Conservation (phyloP, 2,797 vertebrate genomes). For the Sylvia borin region DNA sequence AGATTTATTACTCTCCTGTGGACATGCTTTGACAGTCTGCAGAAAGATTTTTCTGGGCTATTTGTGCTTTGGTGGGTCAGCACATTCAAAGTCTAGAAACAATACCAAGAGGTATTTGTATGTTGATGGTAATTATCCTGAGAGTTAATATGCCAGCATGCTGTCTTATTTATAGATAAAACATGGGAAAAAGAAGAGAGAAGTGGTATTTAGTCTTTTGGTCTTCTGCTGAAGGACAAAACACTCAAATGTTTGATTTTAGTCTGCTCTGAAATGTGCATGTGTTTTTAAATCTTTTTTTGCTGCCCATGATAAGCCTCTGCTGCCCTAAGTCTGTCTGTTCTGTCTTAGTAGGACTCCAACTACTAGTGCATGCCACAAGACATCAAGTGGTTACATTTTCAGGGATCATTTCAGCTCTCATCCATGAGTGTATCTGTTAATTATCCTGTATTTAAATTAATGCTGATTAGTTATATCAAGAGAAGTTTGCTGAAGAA, state of each 20-base stretch:
- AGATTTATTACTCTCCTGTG: background rate
- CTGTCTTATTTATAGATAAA: background rate
- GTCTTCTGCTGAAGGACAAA: background rate
- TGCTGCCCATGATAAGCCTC: background rate
- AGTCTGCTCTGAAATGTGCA: background rate
- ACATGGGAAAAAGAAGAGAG: background rate
- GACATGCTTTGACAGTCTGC: background rate
- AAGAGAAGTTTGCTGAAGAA: background rate
- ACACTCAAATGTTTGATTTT: background rate
- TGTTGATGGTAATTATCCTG: background rate
- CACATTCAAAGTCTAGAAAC: background rate
- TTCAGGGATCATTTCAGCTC: background rate
- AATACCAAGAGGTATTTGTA: background rate
- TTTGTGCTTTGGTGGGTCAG: background rate
- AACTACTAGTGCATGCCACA: background rate
- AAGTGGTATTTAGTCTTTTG: background rate
- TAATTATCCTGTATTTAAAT: constrained; percentile 42
- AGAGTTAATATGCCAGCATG: background rate
- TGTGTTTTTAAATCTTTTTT: background rate
- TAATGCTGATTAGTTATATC: background rate
- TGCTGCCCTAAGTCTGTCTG: background rate
- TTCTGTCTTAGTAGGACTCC: background rate
- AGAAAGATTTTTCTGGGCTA: background rate
- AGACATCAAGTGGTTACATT: background rate
- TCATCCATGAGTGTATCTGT: background rate